Base-by-base conservation (phyloP, 2,888 invertebrate species). In the Apeira syringaria region DNA sequence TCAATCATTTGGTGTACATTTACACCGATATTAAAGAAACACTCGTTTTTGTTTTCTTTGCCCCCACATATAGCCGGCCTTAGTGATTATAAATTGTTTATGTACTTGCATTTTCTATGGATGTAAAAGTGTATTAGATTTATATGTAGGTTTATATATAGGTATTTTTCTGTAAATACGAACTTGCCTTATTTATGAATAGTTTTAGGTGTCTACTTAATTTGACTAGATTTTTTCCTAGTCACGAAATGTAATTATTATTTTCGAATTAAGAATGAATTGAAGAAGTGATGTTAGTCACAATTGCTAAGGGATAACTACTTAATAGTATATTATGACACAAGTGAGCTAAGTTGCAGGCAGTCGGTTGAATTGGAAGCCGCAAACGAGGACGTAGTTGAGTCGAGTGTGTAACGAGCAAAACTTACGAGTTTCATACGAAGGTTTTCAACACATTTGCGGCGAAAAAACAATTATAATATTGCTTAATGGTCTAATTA, bases 161-260 rank as follows among this genome's bases (percentile, higher is more conserved):
- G 65, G 64, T 64, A 70, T 59, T 67, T 45, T 65, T 61, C 68
- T 86, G 87, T 88, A 88, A 84, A 87, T 88, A 87, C 56, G 59
- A 70, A 77, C 81, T 83, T 86, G 61, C 65, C 60, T 63, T 64
- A 84, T 85, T 86, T 86, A 86, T 86, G 71, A 77, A 66, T 75
- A 77, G 68, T 61, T 74, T 74, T 68, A 7, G 27, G 64, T 66
- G 63, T 68, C 68, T 77, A 74, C 73, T 74, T 77, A 73, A 76
- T 65, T 69, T 63, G 88, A 85, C 88, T 88, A 88, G 87, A 77
- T 76, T 74, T 76, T 77, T 78, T 69, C 71, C 88, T 88, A 88
- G 88, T 88, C 88, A 88, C 64, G 24, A 73, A 69, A 71, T 72
- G 60, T 68, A 65, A 66, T 61, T 59, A 66, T 61, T 39, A 56